Evolutionary conservation across 2,888 invertebrate species (phyloP).

Genomic region (Trichacis sp.): DNA sequence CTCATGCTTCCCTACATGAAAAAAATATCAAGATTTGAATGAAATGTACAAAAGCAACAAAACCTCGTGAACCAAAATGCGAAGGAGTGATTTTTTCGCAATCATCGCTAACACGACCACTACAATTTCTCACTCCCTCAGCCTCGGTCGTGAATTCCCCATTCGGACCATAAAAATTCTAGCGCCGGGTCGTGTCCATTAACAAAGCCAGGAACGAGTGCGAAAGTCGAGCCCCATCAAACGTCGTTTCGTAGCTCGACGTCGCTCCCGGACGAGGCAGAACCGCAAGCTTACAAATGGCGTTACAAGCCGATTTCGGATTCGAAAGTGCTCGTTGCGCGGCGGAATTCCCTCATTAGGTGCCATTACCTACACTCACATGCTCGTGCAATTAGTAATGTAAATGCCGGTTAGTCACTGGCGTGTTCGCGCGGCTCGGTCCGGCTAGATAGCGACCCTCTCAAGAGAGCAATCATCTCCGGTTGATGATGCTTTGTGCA

Average conservation of each 20-base stretch:
- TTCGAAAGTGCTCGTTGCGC: slow-evolving; percentile 27
- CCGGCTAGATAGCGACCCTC: slow-evolving; percentile 65
- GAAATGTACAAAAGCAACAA: too few relatives aligned
- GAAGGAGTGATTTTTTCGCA: too few relatives aligned
- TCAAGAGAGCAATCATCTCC: slow-evolving; percentile 65
- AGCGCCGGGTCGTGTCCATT: not conserved
- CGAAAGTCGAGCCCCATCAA: not conserved
- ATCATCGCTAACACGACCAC: too few relatives aligned
- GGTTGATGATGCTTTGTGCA: slow-evolving; percentile 51
- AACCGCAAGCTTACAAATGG: slow-evolving; percentile 14
- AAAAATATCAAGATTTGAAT: too few relatives aligned
- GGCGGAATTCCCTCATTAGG: slow-evolving; percentile 63
- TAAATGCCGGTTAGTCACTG: slow-evolving; percentile 68
- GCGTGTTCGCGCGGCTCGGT: slow-evolving; percentile 60
- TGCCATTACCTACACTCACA: slow-evolving; percentile 62
- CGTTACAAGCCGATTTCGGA: slow-evolving; percentile 32
- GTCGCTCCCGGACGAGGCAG: slow-evolving; percentile 4
- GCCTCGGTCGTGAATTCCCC: too few relatives aligned
- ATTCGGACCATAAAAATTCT: not conserved
- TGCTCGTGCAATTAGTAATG: slow-evolving; percentile 68
- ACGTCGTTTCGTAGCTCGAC: not conserved
- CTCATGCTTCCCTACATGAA: too few relatives aligned
- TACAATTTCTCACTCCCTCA: too few relatives aligned
- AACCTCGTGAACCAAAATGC: too few relatives aligned
- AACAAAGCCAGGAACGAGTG: not conserved